Conservation (phyloP, 2,113 vertebrate genomes). For the Phrynocephalus versicolor region DNA sequence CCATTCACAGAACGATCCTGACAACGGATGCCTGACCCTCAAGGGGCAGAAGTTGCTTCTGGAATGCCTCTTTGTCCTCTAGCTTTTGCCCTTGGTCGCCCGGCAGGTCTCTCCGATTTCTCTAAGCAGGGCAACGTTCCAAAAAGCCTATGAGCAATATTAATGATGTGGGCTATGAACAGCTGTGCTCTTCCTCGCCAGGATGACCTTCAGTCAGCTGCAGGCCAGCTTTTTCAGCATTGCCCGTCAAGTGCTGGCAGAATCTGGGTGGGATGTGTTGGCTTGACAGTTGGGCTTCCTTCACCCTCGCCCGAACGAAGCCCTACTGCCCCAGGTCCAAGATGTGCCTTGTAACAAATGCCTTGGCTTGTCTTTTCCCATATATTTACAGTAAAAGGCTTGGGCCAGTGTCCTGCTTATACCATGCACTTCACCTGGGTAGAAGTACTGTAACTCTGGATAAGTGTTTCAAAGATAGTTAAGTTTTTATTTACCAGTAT, state of each 20-base stretch:
- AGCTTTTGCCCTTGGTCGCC: slow-evolving; percentile 39
- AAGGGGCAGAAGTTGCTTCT: slow-evolving; percentile 17
- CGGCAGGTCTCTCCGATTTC: slow-evolving; percentile 40
- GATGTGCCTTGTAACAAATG: too few species aligned
- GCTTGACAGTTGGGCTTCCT: neutral
- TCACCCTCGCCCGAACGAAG: neutral
- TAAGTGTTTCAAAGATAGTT: too few species aligned
- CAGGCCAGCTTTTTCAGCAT: slow-evolving; percentile 7
- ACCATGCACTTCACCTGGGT: too few species aligned
- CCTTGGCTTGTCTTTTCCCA: neutral
- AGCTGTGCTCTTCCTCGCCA: slow-evolving; percentile 50
- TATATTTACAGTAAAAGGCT: neutral
- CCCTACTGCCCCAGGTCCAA: neutral
- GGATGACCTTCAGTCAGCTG: slow-evolving; percentile 34
- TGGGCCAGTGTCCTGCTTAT: too few species aligned
- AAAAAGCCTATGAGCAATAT: slow-evolving; percentile 20
- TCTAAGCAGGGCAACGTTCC: slow-evolving; percentile 38
- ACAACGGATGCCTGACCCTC: neutral
- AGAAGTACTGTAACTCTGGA: too few species aligned
- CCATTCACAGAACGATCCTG: slow-evolving; percentile 17
- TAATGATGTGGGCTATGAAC: slow-evolving; percentile 48
- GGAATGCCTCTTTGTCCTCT: slow-evolving; percentile 33
- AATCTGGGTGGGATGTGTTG: neutral
- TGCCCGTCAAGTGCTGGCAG: neutral
- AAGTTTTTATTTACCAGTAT: too few species aligned